Base-by-base conservation (phyloP, 2,888 invertebrate genomes). In the Rhogogaster chlorosoma region DNA sequence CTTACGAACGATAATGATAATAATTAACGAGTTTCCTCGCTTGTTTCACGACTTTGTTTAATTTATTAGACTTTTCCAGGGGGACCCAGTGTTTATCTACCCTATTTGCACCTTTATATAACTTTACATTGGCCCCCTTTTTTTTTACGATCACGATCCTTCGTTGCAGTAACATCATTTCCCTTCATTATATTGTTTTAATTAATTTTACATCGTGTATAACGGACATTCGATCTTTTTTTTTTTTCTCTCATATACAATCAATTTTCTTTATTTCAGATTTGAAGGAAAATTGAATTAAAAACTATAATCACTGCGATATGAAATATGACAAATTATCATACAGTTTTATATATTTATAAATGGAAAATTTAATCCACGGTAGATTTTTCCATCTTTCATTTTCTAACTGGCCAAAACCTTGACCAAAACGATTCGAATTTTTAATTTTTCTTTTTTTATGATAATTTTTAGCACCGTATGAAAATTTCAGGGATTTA, bases 71-170 rank as follows among this genome's bases (percentile, higher is more conserved):
- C 61, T 26, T 61, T 61, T 4, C 12, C 1, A 4, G 26, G 61
- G 22, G n/a, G 9, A 26, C 10, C 26, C 22, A 0, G 1, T 61
- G 61, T 26, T 61, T 61, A 22, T 26, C 61, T 61, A 26, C 61
- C 61, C 26, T 61, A 61, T 61, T 61, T 61, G 26, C 61, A 61
- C 61, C 61, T 61, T 26, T 61, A 53, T 53, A n/a, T 53, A 61
- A 26, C 12, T 61, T 26, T 61, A 61, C 61, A 22, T 26, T 61
- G 26, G 9, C 26, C 61, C 53, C 26, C 61, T n/a, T 45, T 53
- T 26, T 22, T 22, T 61, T 61, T 61, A 61, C 61, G 61, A 61
- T 53, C 53, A 18, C 9, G 22, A 61, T 26, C 26, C 3, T 26
- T 6, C 26, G 22, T n/a, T 57, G 57, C 57, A 57, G 57, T 22